phyloP scores from a whole-genome alignment of 2,113 vertebrate genomes.

The Bubo scandiacus region DNA sequence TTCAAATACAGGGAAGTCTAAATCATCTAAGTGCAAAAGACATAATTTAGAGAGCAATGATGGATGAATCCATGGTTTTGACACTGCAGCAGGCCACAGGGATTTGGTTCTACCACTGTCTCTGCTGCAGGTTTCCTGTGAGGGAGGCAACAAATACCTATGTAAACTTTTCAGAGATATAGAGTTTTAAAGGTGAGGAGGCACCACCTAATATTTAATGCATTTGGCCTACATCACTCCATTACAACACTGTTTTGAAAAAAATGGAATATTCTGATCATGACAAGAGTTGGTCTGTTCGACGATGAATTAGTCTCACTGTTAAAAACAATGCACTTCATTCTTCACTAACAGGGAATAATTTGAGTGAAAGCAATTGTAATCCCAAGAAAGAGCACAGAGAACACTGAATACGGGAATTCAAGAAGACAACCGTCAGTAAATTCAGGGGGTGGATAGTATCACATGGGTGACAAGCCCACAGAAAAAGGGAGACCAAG shows the following conservation, averaged over 20 bases:
- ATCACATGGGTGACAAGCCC: neutral
- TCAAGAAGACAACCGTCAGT: neutral
- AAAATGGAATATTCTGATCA: neutral
- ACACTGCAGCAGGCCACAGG: neutral
- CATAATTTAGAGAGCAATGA: neutral
- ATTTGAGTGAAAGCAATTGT: neutral
- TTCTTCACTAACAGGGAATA: neutral
- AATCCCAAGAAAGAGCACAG: neutral
- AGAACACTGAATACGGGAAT: neutral
- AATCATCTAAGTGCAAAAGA: slow-evolving; percentile 1
- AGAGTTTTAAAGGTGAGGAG: neutral
- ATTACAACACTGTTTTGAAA: neutral
- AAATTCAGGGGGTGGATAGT: neutral
- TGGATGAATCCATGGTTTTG: neutral
- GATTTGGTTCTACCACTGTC: neutral
- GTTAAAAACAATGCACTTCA: neutral
- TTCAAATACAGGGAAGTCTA: neutral
- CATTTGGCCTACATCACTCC: neutral
- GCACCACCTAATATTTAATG: neutral
- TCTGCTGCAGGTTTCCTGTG: neutral
- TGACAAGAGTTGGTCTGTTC: neutral
- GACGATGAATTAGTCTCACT: neutral
- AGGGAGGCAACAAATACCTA: neutral
- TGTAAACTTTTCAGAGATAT: neutral
- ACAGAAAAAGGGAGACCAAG: neutral